These are phyloP conservation scores for Hafferia zeledoni DNA, from an alignment of 2,797 vertebrate genomes.

Conservation along the genomic window DNA sequence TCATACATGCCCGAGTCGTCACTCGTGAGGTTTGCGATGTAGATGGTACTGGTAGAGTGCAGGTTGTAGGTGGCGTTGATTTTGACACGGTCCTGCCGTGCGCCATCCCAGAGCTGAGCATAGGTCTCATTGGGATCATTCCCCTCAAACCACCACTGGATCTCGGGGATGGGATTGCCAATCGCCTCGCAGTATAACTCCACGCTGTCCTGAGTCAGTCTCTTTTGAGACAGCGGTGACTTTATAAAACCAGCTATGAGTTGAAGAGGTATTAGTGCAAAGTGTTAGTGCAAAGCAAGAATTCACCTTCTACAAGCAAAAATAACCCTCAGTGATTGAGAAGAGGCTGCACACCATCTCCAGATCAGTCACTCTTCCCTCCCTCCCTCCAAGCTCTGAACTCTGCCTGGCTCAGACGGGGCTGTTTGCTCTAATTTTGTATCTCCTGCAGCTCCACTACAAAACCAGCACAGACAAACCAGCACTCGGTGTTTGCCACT, in stretches of 20 bases:
- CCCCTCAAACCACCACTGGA: constrained; percentile 94
- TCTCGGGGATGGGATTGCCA: constrained; percentile 90
- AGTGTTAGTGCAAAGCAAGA: constrained; percentile 66
- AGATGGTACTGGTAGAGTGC: constrained; percentile 87
- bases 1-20: constrained; percentile 91
- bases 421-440: accelerated
- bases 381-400: background rate
- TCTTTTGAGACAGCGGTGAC: constrained; percentile 88
- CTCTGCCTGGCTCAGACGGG: background rate
- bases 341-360: background rate
- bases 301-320: background rate
- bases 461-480: background rate
- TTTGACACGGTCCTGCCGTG: constrained; percentile 82
- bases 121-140: constrained; percentile 82
- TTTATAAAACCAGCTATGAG: constrained; percentile 88
- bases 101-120: constrained; percentile 90
- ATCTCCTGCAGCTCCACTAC: accelerated
- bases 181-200: constrained; percentile 91
- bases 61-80: constrained; percentile 90
- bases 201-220: constrained; percentile 79
- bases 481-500: accelerated
- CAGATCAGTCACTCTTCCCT: background rate
- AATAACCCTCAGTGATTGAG: background rate
- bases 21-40: constrained; percentile 79
- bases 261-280: constrained; percentile 67